Evolutionary conservation across 2,113 vertebrate species (phyloP), one percentile per base, ranked within the genome.

Genomic region (Myxocyprinus asiaticus): DNA sequence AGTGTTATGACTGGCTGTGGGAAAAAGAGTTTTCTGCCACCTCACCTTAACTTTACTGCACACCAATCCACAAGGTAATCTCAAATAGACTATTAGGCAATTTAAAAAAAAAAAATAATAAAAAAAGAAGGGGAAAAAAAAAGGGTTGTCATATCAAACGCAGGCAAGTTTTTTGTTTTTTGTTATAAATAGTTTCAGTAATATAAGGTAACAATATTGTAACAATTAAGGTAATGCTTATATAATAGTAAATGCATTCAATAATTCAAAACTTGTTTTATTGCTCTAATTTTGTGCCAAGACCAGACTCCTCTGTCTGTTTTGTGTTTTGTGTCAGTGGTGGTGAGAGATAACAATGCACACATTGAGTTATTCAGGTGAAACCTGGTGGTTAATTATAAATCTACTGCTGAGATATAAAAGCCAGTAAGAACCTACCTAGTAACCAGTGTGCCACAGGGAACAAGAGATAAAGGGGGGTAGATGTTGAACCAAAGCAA

Each of bases 351-450:
- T 33, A 33, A 85, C 85, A 87, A 86, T 79, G 82, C 81, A 62
- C 53, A 56, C 85, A 83, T 82, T 87, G 77, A 85, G 77, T 43
- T 55, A 7, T 63, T 81, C 81, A 85, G 85, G 84, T 86, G 78
- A 84, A 84, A 50, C 77, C 78, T 77, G 62, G 59, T 72, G 76
- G 86, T 87, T 87, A 88, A 88, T 87, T 80, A 86, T 88, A 76
- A 83, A 86, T 85, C 90, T 81, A 81, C 82, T 82, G 80, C 81
- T 66, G 78, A 82, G 74, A 85, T 64, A 9, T 63, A 82, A 80
- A 58, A 53, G 50, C 67, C 79, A 69, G 68, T 78, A 72, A 80
- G 85, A 82, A 81, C 71, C 82, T 33, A 33, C 22, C 22, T 33
- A n/a, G n/a, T n/a, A 83, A 86, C 81, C 66, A 66, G 76, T 61